Conservation (phyloP, 37 sponge, comb jelly and placozoan species). For the Aplysina aerophoba region DNA sequence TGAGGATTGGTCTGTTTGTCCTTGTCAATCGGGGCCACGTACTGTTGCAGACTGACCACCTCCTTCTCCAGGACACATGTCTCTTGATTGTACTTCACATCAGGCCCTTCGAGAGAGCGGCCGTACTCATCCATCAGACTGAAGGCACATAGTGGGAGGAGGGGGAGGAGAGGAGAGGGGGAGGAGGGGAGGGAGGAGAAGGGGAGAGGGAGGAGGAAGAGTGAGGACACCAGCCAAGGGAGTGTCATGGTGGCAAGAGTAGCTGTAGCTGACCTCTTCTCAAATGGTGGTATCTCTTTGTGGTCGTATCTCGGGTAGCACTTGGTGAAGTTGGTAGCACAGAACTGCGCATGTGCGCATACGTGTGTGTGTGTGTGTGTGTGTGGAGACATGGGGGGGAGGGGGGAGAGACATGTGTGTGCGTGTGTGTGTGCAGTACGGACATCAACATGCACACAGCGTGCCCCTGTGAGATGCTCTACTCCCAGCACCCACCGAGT, state of each 20-base stretch:
- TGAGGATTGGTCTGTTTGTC: constrained; percentile 64
- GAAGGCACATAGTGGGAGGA: background rate
- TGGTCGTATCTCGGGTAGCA: constrained; percentile 57
- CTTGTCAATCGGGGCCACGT: constrained; percentile 45
- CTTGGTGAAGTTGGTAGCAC: background rate
- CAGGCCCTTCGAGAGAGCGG: background rate
- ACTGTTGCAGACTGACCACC: constrained; percentile 19
- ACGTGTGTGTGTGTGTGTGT: too few species aligned
- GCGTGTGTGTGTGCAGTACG: too few species aligned
- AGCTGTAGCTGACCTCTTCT: constrained; percentile 23
- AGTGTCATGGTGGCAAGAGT: background rate
- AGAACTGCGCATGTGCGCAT: too few species aligned
- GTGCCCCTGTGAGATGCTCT: too few species aligned
- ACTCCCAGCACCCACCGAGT: constrained; percentile 19
- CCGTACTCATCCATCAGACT: constrained; percentile 61
- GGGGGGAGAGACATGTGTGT: too few species aligned
- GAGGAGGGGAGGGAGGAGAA: constrained; percentile 25
- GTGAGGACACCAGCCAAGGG: too few species aligned
- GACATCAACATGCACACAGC: too few species aligned
- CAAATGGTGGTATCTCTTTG: constrained; percentile 46
- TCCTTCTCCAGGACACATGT: constrained; percentile 61
- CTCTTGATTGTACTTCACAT: constrained; percentile 51
- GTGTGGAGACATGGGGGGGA: too few species aligned
- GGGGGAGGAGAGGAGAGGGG: background rate
- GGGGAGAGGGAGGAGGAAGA: background rate